Conservation (phyloP, 1,140 invertebrate species). For the Drosophila novamexicana region DNA sequence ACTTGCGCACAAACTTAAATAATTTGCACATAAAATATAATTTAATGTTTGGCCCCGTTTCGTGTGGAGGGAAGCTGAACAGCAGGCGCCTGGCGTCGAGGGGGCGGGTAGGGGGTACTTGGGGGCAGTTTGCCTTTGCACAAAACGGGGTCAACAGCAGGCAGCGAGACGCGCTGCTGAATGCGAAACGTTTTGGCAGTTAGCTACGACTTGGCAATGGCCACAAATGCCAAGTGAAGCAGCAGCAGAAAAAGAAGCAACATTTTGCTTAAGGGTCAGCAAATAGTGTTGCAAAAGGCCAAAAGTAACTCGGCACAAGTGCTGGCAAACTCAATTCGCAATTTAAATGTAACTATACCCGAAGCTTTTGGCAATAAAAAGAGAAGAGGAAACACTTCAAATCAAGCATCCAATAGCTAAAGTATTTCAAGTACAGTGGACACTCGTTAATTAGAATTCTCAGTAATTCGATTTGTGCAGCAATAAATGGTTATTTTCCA, state of each 20-base stretch:
- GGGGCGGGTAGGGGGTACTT: background rate
- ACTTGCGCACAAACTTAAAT: constrained; percentile 72
- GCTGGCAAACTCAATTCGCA: background rate
- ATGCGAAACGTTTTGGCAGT: constrained; percentile 38
- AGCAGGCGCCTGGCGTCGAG: too few species aligned
- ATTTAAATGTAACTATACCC: background rate
- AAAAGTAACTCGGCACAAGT: background rate
- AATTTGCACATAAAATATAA: constrained; percentile 80
- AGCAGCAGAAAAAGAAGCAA: background rate
- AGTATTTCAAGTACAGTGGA: too few species aligned
- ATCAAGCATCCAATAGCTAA: too few species aligned
- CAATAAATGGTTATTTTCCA: too few species aligned
- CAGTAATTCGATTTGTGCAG: too few species aligned
- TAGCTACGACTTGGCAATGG: constrained; percentile 50
- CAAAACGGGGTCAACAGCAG: constrained; percentile 65
- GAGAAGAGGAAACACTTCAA: too few species aligned
- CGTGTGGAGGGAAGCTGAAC: too few species aligned
- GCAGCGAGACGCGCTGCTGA: constrained; percentile 16
- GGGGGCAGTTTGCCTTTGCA: background rate
- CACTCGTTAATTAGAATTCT: too few species aligned
- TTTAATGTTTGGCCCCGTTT: constrained; percentile 56
- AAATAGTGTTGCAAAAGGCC: background rate
- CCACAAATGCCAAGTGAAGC: constrained; percentile 13
- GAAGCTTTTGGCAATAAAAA: too few species aligned
- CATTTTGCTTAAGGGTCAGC: constrained; percentile 12